Conservation (phyloP, 2,113 vertebrate species). For the Hirundichthys speculiger region DNA sequence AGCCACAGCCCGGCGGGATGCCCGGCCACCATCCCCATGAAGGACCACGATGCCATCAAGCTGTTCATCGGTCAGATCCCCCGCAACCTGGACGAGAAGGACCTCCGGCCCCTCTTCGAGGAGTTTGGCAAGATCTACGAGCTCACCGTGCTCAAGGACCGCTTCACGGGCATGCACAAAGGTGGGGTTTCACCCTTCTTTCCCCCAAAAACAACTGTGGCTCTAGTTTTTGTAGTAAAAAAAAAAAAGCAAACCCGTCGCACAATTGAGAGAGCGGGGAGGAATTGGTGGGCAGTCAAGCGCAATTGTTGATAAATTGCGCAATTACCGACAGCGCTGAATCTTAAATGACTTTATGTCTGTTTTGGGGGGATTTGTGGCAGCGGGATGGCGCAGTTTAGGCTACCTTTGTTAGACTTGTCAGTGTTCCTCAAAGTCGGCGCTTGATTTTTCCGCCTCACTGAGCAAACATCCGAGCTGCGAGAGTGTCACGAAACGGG, state of each 20-base stretch:
- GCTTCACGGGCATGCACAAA: conserved; percentile 99
- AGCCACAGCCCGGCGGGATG: conserved; percentile 94
- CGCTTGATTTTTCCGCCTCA: background rate
- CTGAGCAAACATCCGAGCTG: conserved; percentile 32
- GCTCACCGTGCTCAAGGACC: conserved; percentile 99
- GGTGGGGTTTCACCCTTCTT: conserved; percentile 79
- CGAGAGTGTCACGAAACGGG: conserved; percentile 59
- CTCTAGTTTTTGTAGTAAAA: conserved; percentile 11
- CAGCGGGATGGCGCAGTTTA: conserved; percentile 5
- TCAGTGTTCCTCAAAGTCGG: background rate
- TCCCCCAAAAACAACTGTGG: conserved; percentile 15
- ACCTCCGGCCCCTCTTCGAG: conserved; percentile 99
- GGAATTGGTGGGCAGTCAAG: conserved; percentile 16
- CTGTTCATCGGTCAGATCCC: conserved; percentile 99
- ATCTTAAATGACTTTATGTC: conserved; percentile 27
- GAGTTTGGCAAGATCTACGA: conserved; percentile 99
- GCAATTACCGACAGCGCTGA: conserved; percentile 8
- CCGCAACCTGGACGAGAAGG: conserved; percentile 99
- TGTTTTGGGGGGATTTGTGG: conserved; percentile 19
- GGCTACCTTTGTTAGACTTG: conserved; percentile 18
- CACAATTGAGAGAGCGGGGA: conserved; percentile 10
- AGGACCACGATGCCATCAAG: conserved; percentile 99
- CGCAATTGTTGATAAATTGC: conserved; percentile 20
- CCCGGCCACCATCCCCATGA: conserved; percentile 98
- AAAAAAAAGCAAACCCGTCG: too few relatives aligned